Percentiles rank a stretch among this genome's conserved stretches.
Conservation (phyloP, 1,140 invertebrate genomes). For the Drosophila paulistorum region DNA sequence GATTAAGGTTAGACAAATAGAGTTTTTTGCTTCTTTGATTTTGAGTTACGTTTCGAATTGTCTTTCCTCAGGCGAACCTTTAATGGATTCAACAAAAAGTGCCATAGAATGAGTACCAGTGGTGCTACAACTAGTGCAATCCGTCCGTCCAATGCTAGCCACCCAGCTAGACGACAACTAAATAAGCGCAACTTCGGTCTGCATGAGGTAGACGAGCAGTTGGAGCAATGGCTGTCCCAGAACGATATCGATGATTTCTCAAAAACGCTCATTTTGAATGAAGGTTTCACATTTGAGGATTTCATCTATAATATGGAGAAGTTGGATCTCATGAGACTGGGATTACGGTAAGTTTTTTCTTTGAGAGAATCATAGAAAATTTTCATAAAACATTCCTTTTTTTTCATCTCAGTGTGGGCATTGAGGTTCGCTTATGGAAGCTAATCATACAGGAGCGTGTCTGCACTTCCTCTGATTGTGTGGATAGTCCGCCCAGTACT, state of each 20-base stretch:
- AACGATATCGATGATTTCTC: constrained; percentile 85
- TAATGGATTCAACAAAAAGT: constrained; percentile 75
- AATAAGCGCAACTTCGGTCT: constrained; percentile 84
- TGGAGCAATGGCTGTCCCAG: constrained; percentile 86
- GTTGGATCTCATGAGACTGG: constrained; percentile 90
- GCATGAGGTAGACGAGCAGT: constrained; percentile 85
- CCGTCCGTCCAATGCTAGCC: constrained; percentile 46
- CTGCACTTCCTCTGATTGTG: constrained; percentile 57
- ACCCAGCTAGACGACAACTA: constrained; percentile 56
- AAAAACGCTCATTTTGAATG: constrained; percentile 86
- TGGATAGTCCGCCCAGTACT: constrained; percentile 51
- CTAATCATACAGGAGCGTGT: constrained; percentile 74
- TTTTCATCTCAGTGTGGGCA: constrained; percentile 59
- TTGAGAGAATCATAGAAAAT: not conserved
- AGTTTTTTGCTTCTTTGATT: too few relatives aligned
- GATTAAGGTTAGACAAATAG: constrained; percentile 43
- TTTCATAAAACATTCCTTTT: not conserved
- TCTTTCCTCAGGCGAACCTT: constrained; percentile 67
- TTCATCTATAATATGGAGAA: constrained; percentile 89
- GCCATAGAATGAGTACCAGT: constrained; percentile 71
- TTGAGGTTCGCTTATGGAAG: constrained; percentile 79
- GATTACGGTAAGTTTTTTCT: constrained; percentile 86
- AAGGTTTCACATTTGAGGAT: constrained; percentile 92
- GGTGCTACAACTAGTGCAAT: constrained; percentile 29
- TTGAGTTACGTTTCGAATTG: not conserved